These are phyloP conservation scores for Ochlodes sylvanus DNA, from an alignment of 2,888 invertebrate genomes.

Conservation along the genomic window DNA sequence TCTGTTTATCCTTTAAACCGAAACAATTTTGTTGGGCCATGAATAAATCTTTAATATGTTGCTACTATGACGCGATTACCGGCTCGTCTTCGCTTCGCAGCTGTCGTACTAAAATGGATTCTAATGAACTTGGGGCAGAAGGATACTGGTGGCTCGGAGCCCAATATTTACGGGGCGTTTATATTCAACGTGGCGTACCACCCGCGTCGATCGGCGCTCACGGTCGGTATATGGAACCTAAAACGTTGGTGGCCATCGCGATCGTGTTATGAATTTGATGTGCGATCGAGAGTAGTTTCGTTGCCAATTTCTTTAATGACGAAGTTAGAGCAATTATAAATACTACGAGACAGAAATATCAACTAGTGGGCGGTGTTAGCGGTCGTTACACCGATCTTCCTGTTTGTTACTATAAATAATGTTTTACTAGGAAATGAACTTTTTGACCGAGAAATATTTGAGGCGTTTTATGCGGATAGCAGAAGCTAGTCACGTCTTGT, in stretches of 20 bases:
- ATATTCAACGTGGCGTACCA: slow-evolving; percentile 72
- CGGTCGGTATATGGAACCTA: slow-evolving; percentile 21
- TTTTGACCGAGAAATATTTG: slow-evolving; percentile 7
- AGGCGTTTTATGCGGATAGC: background rate
- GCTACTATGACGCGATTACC: slow-evolving; percentile 15
- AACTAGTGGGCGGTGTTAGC: slow-evolving; percentile 17
- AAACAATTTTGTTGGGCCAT: slow-evolving; percentile 14
- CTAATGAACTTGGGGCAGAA: slow-evolving; percentile 43
- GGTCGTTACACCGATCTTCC: slow-evolving; percentile 27
- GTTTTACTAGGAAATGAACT: background rate
- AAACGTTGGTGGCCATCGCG: slow-evolving; percentile 25
- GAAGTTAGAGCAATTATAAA: slow-evolving; percentile 16
- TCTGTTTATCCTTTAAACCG: slow-evolving; percentile 13
- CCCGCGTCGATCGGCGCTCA: slow-evolving; percentile 68
- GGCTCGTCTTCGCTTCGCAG: slow-evolving; percentile 34
- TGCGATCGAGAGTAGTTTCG: slow-evolving; percentile 18
- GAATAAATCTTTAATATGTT: slow-evolving; percentile 32
- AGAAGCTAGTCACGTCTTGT: too few species aligned
- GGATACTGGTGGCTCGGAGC: slow-evolving; percentile 58
- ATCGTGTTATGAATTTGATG: slow-evolving; percentile 32
- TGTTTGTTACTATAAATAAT: slow-evolving; percentile 25
- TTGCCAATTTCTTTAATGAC: slow-evolving; percentile 20
- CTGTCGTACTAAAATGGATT: slow-evolving; percentile 42
- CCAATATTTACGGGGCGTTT: slow-evolving; percentile 69
- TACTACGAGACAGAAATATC: slow-evolving; percentile 31